These are phyloP conservation scores for Capreolus pygargus DNA, from an alignment of 2,113 vertebrate genomes.

Conservation along the genomic window DNA sequence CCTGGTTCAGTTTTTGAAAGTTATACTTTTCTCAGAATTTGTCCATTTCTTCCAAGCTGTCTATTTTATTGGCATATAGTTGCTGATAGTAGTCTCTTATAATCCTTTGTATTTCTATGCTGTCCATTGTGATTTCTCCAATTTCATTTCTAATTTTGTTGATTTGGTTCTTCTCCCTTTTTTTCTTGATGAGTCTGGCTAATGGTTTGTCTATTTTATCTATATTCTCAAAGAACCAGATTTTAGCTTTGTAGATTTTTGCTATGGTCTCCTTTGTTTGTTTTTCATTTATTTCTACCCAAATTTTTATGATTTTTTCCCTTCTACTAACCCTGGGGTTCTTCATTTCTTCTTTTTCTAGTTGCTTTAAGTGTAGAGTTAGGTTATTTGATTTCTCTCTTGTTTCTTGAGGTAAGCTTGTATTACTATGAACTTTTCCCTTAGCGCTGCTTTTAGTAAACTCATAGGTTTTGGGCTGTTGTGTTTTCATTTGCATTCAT, in stretches of 20 bases:
- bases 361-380: not conserved
- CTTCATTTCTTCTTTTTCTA: not conserved
- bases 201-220: not conserved
- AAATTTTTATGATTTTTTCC: not conserved
- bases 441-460: not conserved
- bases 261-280: not conserved
- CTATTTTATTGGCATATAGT: not conserved
- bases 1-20: not conserved
- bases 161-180: not conserved
- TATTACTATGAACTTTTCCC: not conserved
- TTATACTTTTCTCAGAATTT: not conserved
- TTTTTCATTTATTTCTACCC: not conserved
- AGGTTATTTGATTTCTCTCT: not conserved
- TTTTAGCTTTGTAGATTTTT: not conserved
- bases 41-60: not conserved
- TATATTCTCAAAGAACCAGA: not conserved
- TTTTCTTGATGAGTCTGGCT: not conserved
- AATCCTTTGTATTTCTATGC: not conserved
- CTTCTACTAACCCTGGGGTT: not conserved
- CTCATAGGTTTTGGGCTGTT: not conserved
- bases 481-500: not conserved
- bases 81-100: not conserved
- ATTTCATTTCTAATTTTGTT: not conserved
- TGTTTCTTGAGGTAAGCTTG: not conserved
- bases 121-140: not conserved